These are phyloP conservation scores for Agonum fuliginosum DNA, from an alignment of 2,888 invertebrate genomes.

Conservation along the genomic window DNA sequence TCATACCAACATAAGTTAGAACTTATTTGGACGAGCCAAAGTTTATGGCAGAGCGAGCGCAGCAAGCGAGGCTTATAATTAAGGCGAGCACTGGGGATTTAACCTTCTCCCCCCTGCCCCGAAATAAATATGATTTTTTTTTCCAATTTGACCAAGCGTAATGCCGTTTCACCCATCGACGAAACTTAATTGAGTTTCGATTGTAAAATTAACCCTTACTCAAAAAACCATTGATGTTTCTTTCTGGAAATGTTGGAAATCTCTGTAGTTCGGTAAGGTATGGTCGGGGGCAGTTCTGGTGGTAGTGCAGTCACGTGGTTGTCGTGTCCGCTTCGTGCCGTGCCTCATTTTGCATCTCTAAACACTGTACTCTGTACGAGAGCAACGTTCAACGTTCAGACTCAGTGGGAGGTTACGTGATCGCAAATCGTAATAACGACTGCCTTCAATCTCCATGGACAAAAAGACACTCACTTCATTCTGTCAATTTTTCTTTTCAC, in stretches of 20 bases:
- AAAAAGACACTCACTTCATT: neutral
- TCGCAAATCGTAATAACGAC: slow-evolving; percentile 36
- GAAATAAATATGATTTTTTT: too few species aligned
- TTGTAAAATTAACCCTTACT: too few species aligned
- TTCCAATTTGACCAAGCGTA: too few species aligned
- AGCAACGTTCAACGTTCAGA: neutral
- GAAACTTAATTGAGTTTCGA: too few species aligned
- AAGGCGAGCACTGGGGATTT: too few species aligned
- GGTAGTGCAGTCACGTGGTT: neutral
- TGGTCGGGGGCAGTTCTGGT: neutral
- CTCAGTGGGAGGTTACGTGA: slow-evolving; percentile 23
- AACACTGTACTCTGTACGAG: neutral
- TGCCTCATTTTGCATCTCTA: slow-evolving; percentile 35
- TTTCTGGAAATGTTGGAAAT: neutral
- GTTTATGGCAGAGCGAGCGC: too few species aligned
- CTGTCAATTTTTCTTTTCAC: neutral
- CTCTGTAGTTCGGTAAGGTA: neutral
- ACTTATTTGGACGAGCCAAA: too few species aligned
- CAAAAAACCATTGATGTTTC: too few species aligned
- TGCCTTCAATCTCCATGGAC: neutral
- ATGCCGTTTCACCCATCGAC: too few species aligned
- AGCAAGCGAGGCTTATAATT: too few species aligned
- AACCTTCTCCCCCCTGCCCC: too few species aligned
- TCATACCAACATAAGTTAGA: too few species aligned
- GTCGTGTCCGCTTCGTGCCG: neutral